Conservation (phyloP, 2,888 invertebrate genomes). For the Nasonovia ribisnigri region DNA sequence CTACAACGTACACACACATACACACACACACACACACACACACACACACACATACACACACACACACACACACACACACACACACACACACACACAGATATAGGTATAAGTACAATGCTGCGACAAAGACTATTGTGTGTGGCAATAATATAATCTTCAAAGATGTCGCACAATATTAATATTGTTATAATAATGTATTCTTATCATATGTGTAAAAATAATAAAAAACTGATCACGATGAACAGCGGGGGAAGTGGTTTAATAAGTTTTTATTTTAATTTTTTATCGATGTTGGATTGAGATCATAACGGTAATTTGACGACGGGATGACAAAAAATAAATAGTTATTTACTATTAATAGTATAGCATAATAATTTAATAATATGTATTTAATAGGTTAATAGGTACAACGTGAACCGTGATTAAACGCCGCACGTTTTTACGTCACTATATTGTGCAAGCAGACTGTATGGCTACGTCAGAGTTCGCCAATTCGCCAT, state of each 20-base stretch:
- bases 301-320: constrained; percentile 1
- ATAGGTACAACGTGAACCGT: not conserved
- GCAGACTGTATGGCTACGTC: not conserved
- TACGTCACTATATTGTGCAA: not conserved
- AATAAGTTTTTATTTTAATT: not conserved
- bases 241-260: not conserved
- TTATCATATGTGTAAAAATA: not conserved
- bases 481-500: not conserved
- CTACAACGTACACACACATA: not conserved
- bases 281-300: not conserved
- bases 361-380: not conserved
- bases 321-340: constrained; percentile 9
- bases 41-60: not conserved
- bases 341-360: not conserved
- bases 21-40: not conserved
- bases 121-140: not conserved
- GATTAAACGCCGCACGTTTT: not conserved
- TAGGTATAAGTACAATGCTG: not conserved
- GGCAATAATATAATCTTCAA: not conserved
- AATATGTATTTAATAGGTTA: not conserved
- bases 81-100: not conserved
- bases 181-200: constrained; percentile 3
- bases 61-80: not conserved
- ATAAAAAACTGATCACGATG: not conserved
- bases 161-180: not conserved